phyloP scores from a whole-genome alignment of 2,113 vertebrate genomes.

The Suricata suricatta region DNA sequence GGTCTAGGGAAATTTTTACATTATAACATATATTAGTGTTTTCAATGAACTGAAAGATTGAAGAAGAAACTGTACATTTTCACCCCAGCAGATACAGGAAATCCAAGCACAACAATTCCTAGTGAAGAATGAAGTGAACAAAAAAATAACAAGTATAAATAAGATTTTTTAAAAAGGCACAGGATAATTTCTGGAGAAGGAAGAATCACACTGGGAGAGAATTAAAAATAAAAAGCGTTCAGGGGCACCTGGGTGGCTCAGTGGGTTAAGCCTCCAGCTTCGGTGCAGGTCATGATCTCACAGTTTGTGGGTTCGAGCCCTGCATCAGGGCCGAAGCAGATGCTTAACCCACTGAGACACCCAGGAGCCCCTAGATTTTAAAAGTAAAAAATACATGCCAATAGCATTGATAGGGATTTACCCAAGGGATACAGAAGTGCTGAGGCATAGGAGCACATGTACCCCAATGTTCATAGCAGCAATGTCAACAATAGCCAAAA shows the following conservation, averaged over 20 bases:
- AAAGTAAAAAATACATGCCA: neutral
- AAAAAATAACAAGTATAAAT: neutral
- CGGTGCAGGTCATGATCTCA: no score
- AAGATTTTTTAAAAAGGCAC: neutral
- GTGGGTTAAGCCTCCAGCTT: no score
- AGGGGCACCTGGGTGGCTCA: no score
- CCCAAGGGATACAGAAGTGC: no score
- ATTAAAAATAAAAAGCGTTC: neutral
- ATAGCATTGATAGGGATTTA: no score
- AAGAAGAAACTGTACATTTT: neutral
- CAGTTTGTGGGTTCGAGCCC: no score
- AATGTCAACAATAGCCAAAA: no score
- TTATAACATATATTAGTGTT: neutral
- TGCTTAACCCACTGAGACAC: no score
- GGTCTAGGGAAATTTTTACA: neutral
- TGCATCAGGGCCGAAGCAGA: no score
- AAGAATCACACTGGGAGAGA: neutral
- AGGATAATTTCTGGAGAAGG: neutral
- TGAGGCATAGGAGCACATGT: no score
- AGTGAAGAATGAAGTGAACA: neutral
- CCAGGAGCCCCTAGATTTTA: neutral
- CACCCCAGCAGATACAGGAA: neutral
- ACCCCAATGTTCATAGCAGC: no score
- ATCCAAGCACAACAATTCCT: neutral
- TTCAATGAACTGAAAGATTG: neutral